Evolutionary conservation across 2,797 vertebrate species (phyloP), one percentile per base, ranked within the genome.

Genomic region (Enteromius radiatus): DNA sequence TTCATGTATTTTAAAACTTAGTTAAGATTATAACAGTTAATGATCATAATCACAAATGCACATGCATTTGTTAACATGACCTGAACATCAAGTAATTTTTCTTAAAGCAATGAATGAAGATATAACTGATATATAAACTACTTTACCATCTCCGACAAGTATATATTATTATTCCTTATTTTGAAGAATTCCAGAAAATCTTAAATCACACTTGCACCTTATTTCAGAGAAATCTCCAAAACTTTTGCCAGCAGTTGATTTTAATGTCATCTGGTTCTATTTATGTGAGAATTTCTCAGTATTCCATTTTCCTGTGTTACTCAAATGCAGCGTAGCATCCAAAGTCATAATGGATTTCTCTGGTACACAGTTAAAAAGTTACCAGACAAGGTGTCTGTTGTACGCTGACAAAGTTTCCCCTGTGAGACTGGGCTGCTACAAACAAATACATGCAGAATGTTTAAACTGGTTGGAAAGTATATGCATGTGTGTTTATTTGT

Each of bases 391-490:
- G 8, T 67, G 67, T 52, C 9, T 2, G 21, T 78, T 43, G 43
- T 15, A 26, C 1, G 19, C 38, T 61, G 33, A 43, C 45, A 56
- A 67, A 28, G 56, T 81, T 74, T 74, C 43, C 33, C 2, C 17
- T 75, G n/a, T 49, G 59, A 64, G 59, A 11, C 19, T 33, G 11
- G 43, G 41, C 41, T 33, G 19, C 41, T 64, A 47, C 68, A 80
- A 63, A 80, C 47, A 80, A 41, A 61, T 14, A 28, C 21, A 63
- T 12, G 38, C 8, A 19, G 19, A 74, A 47, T 49, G 54, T 61
- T 73, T 73, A 31, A 71, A 47, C 26, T 61, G 41, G 10, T 33
- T 63, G 54, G 9, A 69, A 69, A 69, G 15, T 56, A 12, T 68
- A 17, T 56, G 10, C 49, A 23, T 11, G 21, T 38, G 12, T 73